These are phyloP conservation scores for Neostethus bicornis DNA, from an alignment of 2,797 vertebrate genomes.

Conservation along the genomic window DNA sequence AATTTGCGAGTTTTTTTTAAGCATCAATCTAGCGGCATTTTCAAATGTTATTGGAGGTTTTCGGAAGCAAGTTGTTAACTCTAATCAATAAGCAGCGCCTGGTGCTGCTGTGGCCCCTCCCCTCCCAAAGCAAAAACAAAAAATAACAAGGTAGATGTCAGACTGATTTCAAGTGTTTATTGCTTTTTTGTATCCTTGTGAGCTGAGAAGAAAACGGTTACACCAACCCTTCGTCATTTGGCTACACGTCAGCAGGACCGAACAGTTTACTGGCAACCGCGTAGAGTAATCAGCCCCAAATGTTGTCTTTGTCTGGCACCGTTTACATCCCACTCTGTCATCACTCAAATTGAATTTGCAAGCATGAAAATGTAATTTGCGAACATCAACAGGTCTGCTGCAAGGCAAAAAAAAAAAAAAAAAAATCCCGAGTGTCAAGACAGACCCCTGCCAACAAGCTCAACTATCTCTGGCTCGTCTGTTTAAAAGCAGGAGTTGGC, in stretches of 20 bases:
- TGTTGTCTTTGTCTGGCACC: constrained; percentile 35
- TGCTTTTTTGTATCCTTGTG: constrained; percentile 13
- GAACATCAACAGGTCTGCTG: constrained; percentile 52
- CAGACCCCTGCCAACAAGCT: constrained; percentile 22
- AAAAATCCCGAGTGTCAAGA: constrained; percentile 26
- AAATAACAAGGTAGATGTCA: constrained; percentile 48
- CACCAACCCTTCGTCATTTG: constrained; percentile 13
- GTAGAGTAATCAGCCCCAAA: constrained; percentile 27
- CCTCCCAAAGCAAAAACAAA: no score
- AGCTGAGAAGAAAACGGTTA: constrained; percentile 40
- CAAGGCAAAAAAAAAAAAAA: no score
- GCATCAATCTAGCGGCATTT: no score
- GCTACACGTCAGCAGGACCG: constrained; percentile 25
- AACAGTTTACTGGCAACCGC: constrained; percentile 16
- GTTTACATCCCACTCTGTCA: constrained; percentile 30
- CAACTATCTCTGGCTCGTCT: constrained; percentile 26
- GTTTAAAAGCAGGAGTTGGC: constrained; percentile 25
- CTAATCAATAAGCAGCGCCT: no score
- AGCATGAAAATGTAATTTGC: constrained; percentile 28
- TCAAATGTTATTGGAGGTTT: no score
- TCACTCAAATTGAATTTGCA: constrained; percentile 32
- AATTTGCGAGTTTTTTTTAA: no score
- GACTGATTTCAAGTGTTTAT: constrained; percentile 49
- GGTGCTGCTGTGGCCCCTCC: no score
- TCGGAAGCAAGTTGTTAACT: no score